Conservation (phyloP, 2,888 invertebrate species). For the Teinopalpus imperialis region DNA sequence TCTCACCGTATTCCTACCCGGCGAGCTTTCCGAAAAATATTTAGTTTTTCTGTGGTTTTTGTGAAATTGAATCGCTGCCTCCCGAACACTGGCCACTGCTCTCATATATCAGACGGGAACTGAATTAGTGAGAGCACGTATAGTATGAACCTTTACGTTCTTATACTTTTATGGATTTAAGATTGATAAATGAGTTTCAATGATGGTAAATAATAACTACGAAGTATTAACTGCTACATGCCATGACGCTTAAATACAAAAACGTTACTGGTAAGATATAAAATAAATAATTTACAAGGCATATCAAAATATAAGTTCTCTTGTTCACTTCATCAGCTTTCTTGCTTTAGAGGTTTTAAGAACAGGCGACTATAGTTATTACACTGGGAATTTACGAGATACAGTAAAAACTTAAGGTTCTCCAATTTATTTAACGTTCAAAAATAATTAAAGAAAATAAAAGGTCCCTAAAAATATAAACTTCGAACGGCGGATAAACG, state of each 20-base stretch:
- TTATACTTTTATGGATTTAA: too few relatives aligned
- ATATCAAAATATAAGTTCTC: too few relatives aligned
- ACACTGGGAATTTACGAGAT: too few relatives aligned
- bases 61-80: slow-evolving; percentile 15
- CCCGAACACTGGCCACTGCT: slow-evolving; percentile 5
- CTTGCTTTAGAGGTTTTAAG: too few relatives aligned
- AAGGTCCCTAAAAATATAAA: background rate
- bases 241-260: too few relatives aligned
- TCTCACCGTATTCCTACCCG: slow-evolving; percentile 6
- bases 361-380: too few relatives aligned
- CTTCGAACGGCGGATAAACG: background rate
- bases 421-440: background rate
- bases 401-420: slow-evolving; percentile 1
- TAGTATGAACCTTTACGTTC: slow-evolving; percentile 3
- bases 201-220: too few relatives aligned
- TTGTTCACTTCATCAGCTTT: too few relatives aligned
- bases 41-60: slow-evolving; percentile 16
- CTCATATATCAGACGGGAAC: slow-evolving; percentile 14
- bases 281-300: background rate
- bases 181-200: too few relatives aligned
- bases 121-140: slow-evolving; percentile 2
- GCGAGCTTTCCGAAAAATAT: slow-evolving; percentile 16
- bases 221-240: too few relatives aligned
- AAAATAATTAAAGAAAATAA: slow-evolving; percentile 4
- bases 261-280: background rate